Evolutionary conservation across 2,113 vertebrate species (phyloP), one percentile per base, ranked within the genome.

Genomic region (Pterophyllum scalare): DNA sequence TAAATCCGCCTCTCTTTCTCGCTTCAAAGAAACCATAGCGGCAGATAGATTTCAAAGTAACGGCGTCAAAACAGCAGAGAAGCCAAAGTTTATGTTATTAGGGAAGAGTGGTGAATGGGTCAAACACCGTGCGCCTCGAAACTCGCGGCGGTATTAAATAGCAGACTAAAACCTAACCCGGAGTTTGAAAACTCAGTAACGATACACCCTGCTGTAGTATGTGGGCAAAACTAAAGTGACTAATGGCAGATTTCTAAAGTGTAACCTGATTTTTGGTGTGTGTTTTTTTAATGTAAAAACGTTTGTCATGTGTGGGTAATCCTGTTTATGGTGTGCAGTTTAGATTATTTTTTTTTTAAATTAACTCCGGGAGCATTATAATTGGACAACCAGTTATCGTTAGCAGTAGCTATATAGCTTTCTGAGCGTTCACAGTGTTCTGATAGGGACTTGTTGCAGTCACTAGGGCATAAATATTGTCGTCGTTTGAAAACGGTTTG

Each of bases 11-110:
- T 96, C 95, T 2, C 94, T 93, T 86, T 97, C 96, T 7, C 97
- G 94, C 83, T 98, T 96, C 24, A 96, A 9, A 60, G 92, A 94
- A 43, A 94, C 86, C 92, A 95, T 96, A n/a, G 19, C 24, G 12
- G 24, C 19, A 2, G 19, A 31, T 15, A n/a, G 2, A 19, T 14
- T 72, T 7, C 0, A 6, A 3, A 12, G 0, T 26, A 38, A 38
- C n/a, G 19, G 35, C 5, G 6, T 17, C 14, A 24, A 82, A 80
- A 79, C 24, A 59, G 31, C 20, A 4, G 1, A 57, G 5, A 72
- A 8, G 1, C 5, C 2, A 24, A 31, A 75, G 43, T 89, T 83
- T 65, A 28, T 3, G 15, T 59, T 65, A 56, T 54, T 57, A 46
- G 13, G 14, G 31, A 46, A 28, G 20, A 11, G 5, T 56, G 22